Base-by-base conservation (phyloP, 2,113 vertebrate species). In the Platycercus adscitus region DNA sequence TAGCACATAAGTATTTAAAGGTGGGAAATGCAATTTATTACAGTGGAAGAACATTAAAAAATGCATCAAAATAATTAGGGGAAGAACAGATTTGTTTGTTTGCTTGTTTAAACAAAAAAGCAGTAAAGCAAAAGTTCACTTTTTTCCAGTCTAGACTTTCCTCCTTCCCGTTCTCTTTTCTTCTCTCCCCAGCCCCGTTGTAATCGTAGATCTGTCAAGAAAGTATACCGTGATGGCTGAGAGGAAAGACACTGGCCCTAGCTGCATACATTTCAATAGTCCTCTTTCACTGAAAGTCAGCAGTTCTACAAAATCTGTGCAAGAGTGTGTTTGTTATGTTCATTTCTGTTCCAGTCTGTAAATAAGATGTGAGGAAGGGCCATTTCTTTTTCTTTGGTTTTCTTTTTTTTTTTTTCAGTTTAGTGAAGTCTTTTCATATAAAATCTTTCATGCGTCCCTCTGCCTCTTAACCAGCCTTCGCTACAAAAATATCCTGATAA, bases 1-100 rank as follows among this genome's bases (percentile, higher is more conserved):
- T 92, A 96, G 89, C 91, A 89, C 29, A 28, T 11, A 43, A 76
- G 37, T 28, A 10, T 83, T 93, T 93, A 75, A 89, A 89, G 85
- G 84, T 77, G 26, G 46, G 53, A 41, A 83, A 68, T 0, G 9
- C 0, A 28, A 70, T 81, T 91, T 56, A 52, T 23, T 70, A 31
- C 69, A 80, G 20, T 86, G 16, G 19, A 77, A 76, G 25, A 87
- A 80, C 6, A 53, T n/a, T 19, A 28, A 41, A 41, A 88, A 63
- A 4, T 19, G 10, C 26, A 69, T 89, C 55, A 50, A 76, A 93
- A 82, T 44, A 91, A 93, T 33, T 19, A 85, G 24, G 16, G 41
- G 29, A 87, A 75, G 1, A 3, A 35, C 6, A 65, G 28, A 53
- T 76, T 64, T 72, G 19, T 10, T 26, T 47, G 1, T 17, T 65